Evolutionary conservation across 2,113 vertebrate genomes (phyloP).

Genomic region (Lasiurus borealis): DNA sequence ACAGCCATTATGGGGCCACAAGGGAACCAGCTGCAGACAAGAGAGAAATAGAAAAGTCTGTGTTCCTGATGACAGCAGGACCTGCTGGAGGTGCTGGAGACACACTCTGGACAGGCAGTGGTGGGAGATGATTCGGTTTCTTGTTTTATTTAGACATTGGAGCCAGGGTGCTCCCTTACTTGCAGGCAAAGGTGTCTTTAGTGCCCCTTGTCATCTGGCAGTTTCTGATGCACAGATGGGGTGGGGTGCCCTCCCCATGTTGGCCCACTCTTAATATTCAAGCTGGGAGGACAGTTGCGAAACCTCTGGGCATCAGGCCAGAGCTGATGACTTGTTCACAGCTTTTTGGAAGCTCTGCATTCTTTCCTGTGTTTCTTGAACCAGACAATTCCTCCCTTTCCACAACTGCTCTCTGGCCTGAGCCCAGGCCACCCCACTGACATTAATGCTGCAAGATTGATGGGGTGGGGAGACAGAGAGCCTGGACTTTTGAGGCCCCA

Average conservation of each 20-base stretch:
- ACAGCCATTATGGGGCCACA: not conserved
- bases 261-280: not conserved
- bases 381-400: constrained; percentile 58
- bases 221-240: not conserved
- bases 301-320: constrained; percentile 65
- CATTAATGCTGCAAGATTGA: constrained; percentile 30
- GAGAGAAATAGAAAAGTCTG: not conserved
- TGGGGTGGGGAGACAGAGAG: not conserved
- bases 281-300: constrained; percentile 10
- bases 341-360: constrained; percentile 67
- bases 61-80: not conserved
- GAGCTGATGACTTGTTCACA: constrained; percentile 54
- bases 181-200: not conserved
- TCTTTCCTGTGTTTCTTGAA: constrained; percentile 62
- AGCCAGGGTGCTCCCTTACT: not conserved
- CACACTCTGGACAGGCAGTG: not conserved
- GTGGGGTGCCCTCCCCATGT: accelerated
- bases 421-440: not conserved
- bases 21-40: not conserved
- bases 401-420: constrained; percentile 58
- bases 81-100: not conserved
- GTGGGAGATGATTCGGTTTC: accelerated
- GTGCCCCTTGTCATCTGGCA: not conserved
- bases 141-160: not conserved
- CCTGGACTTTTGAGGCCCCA: not conserved